Conservation (phyloP, 2,888 invertebrate species). For the Tridacna crocea region DNA sequence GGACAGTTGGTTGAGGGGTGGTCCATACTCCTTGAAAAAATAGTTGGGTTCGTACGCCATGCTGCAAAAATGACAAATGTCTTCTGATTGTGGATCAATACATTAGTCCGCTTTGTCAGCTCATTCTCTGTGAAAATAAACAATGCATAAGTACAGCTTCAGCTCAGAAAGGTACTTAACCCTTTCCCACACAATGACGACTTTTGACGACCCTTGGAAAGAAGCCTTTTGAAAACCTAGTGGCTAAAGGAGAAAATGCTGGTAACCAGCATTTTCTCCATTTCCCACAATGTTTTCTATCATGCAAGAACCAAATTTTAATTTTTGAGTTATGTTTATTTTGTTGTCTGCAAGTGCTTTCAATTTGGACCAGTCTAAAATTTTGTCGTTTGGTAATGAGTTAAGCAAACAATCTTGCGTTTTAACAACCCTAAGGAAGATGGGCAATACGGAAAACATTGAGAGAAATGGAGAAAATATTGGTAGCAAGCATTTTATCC, state of each 20-base stretch:
- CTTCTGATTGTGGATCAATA: background rate
- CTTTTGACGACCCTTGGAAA: no score
- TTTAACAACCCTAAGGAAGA: no score
- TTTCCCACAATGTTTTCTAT: constrained; percentile 14
- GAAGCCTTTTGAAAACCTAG: constrained; percentile 7
- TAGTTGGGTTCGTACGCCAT: constrained; percentile 64
- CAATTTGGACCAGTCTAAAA: no score
- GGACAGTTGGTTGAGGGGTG: constrained; percentile 70
- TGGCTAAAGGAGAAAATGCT: constrained; percentile 10
- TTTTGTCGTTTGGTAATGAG: background rate
- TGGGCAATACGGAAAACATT: no score
- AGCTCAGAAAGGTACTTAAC: background rate
- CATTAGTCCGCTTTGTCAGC: background rate
- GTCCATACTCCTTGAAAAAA: constrained; percentile 70
- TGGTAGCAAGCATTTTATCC: no score
- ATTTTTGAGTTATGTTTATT: no score
- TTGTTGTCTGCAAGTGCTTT: no score
- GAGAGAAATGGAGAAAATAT: no score
- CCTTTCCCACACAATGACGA: background rate
- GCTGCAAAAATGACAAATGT: background rate
- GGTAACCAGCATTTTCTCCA: background rate
- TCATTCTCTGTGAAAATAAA: background rate
- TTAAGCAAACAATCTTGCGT: no score
- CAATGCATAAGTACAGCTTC: background rate
- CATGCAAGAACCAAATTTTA: no score